These are phyloP conservation scores for Cherax quadricarinatus DNA, from an alignment of 1,140 invertebrate genomes.

Conservation along the genomic window DNA sequence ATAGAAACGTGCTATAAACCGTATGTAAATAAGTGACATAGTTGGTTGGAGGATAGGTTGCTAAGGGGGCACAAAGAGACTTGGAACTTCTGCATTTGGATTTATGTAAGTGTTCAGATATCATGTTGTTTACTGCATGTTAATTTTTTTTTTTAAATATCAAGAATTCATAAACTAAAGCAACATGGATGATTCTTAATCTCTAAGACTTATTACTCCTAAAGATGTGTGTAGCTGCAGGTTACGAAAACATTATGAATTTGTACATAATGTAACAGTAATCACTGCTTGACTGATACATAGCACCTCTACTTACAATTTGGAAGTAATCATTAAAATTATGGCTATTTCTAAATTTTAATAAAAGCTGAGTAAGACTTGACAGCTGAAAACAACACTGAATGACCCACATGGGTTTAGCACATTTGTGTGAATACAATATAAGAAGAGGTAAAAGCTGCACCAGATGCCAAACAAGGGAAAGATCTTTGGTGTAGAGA, in stretches of 20 bases:
- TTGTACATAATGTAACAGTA: background rate
- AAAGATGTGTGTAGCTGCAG: background rate
- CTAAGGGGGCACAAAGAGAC: too few relatives aligned
- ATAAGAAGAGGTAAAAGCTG: background rate
- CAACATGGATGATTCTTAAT: background rate
- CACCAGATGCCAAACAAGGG: background rate
- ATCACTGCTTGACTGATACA: background rate
- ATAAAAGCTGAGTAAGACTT: too few relatives aligned
- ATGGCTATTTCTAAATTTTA: background rate
- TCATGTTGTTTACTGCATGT: too few relatives aligned
- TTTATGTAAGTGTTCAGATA: too few relatives aligned
- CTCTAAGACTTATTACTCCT: background rate
- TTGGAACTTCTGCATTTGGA: too few relatives aligned
- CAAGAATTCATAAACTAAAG: background rate
- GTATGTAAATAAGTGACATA: too few relatives aligned
- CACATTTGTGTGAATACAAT: too few relatives aligned
- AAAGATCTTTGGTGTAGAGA: background rate
- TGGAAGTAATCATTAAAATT: background rate
- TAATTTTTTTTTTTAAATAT: too few relatives aligned
- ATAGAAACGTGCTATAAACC: too few relatives aligned
- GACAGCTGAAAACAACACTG: too few relatives aligned
- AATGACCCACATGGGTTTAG: too few relatives aligned
- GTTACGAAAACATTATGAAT: background rate
- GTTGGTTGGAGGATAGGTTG: too few relatives aligned
- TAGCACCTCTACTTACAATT: background rate